phyloP scores from a whole-genome alignment of 2,797 vertebrate species.

The Hapalemur alaotrensis region DNA sequence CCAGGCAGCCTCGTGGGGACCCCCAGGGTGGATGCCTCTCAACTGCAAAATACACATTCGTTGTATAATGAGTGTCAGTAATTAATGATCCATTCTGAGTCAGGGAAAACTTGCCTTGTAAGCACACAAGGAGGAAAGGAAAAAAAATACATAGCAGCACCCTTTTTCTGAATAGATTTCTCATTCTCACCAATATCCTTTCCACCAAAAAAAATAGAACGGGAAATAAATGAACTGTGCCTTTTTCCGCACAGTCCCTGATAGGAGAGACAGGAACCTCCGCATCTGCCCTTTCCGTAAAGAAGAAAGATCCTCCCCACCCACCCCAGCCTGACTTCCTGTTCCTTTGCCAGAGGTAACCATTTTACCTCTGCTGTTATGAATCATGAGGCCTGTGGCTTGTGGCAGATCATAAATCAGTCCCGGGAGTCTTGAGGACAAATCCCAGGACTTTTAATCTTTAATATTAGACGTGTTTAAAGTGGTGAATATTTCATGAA shows the following conservation, averaged over 20 bases:
- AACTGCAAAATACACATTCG: conserved; percentile 84
- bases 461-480: conserved; percentile 86
- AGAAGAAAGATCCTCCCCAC: neutral
- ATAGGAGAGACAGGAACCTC: neutral
- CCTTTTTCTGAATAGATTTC: conserved; percentile 71
- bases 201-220: neutral
- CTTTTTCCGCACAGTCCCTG: neutral
- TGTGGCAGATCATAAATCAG: conserved; percentile 91
- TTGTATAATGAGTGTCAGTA: conserved; percentile 81
- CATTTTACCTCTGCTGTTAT: conserved; percentile 80
- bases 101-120: conserved; percentile 80
- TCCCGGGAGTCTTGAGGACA: conserved; percentile 82
- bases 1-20: conserved; percentile 41
- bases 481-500: conserved; percentile 89
- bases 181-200: conserved; percentile 44
- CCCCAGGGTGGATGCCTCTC: conserved; percentile 67
- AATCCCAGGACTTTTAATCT: conserved; percentile 86
- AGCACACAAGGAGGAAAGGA: conserved; percentile 78
- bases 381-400: conserved; percentile 86
- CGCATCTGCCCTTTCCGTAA: neutral
- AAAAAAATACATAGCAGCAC: conserved; percentile 51
- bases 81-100: conserved; percentile 81
- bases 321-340: neutral
- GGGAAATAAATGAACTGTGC: neutral
- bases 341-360: conserved; percentile 71